Base-by-base conservation (phyloP, 2,113 vertebrate species). In the Neoarius graeffei region DNA sequence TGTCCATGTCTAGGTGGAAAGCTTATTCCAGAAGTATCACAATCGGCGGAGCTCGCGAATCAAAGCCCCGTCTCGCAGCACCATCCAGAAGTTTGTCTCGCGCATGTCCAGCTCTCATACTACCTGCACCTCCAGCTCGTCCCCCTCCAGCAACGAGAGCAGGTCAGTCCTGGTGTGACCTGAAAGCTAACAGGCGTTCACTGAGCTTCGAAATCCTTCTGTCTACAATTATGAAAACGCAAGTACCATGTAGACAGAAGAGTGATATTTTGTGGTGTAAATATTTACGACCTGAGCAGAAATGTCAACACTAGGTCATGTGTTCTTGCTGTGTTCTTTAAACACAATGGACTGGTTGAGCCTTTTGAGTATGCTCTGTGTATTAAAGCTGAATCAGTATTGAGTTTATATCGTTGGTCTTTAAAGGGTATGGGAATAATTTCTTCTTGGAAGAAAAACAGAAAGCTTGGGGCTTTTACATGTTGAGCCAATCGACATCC, bases 11-110 rank as follows among this genome's bases (percentile, higher is more conserved):
- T 92, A 98, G 97, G 97, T 97, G 95, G 97, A 98, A 94, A 97
- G 97, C 94, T 95, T 98, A 93, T 97, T 98, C 95, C 96, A 97
- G 96, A 98, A 97, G 94, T 98, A 98, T 91, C 97, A 97, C 95
- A 97, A 93, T 94, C 96, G 97, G 86, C 96, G 97, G 93, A 97
- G 97, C 94, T 98, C 97, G 1, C 95, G 97, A 90, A 98, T 98
- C 95, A 97, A 98, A 95, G 97, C 97, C 88, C 97, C 97, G 91
- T 98, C 97, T 89, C 97, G 97, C 93, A 98, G 94, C 94, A 97
- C 97, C 95, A 97, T 97, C 94, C 96, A 97, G 95, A 98, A 98
- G 95, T 97, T 97, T 94, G 97, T 98, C 81, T 97, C 97, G 87
- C 97, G 97, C 93, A 97, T 98, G 96, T 97, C 97, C 89, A 97